Evolutionary conservation across 2,797 vertebrate species (phyloP).

Genomic region (Sparus aurata): DNA sequence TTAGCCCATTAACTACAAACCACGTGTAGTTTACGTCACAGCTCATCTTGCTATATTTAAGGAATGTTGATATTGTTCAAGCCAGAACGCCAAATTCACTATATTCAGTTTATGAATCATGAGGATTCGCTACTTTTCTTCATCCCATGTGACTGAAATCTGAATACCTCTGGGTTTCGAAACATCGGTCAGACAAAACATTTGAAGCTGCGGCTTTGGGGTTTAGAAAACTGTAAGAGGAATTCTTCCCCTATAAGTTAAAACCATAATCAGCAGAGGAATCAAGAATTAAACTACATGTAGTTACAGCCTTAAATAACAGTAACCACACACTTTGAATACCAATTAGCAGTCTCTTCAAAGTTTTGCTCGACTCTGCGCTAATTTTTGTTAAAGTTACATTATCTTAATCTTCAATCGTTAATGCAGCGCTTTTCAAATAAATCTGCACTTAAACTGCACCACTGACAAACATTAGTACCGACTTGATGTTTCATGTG

Average conservation of each 20-base stretch:
- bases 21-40: neutral
- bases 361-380: constrained; percentile 5
- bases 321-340: constrained; percentile 13
- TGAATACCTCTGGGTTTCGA: neutral
- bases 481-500: neutral
- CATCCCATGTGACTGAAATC: neutral
- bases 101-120: neutral
- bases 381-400: neutral
- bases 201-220: neutral
- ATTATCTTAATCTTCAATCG: constrained; percentile 12
- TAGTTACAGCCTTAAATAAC: neutral
- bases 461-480: constrained; percentile 11
- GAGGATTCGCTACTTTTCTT: neutral
- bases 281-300: neutral
- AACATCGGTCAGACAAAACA: neutral
- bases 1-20: neutral
- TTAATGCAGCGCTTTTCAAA: constrained; percentile 29
- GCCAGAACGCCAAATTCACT: neutral
- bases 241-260: neutral
- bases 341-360: constrained; percentile 5
- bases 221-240: neutral
- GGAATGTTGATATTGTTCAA: neutral
- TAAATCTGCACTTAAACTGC: constrained; percentile 27
- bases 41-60: neutral
- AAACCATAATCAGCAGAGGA: neutral